A percentile compares a stretch with the other conserved stretches of the same genome.
phyloP scores from a whole-genome alignment of 1,140 invertebrate genomes.

The Cheumatopsyche charites region DNA sequence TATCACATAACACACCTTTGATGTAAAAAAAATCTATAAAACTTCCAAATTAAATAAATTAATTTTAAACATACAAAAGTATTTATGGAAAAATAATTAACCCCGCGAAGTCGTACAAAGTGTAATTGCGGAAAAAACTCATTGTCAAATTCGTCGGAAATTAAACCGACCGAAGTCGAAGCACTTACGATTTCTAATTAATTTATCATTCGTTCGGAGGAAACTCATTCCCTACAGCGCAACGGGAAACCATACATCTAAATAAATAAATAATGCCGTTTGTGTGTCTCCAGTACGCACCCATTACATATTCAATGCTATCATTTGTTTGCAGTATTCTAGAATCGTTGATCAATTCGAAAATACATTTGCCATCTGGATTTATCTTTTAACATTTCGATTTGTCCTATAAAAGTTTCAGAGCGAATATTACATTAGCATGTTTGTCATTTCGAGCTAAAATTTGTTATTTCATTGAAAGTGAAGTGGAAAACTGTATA shows the following conservation, averaged over 20 bases:
- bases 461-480: too few species aligned
- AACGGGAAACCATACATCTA: not conserved
- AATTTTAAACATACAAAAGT: too few species aligned
- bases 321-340: not conserved
- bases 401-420: too few species aligned
- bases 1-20: too few species aligned
- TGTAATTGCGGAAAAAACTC: conserved; percentile 10
- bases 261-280: conserved; percentile 2
- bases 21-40: too few species aligned
- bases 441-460: not conserved
- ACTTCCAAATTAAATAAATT: too few species aligned
- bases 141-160: conserved; percentile 11
- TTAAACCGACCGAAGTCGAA: not conserved
- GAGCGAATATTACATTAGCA: not conserved
- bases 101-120: conserved; percentile 1
- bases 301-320: not conserved
- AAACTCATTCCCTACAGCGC: not conserved
- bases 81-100: too few species aligned
- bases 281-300: not conserved
- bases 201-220: conserved; percentile 11
- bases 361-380: too few species aligned
- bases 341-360: too few species aligned
- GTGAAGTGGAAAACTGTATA: too few species aligned
- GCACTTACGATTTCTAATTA: conserved; percentile 9
- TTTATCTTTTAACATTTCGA: too few species aligned